These are phyloP conservation scores for Hyposoter didymator DNA, from an alignment of 2,888 invertebrate genomes.

Conservation along the genomic window DNA sequence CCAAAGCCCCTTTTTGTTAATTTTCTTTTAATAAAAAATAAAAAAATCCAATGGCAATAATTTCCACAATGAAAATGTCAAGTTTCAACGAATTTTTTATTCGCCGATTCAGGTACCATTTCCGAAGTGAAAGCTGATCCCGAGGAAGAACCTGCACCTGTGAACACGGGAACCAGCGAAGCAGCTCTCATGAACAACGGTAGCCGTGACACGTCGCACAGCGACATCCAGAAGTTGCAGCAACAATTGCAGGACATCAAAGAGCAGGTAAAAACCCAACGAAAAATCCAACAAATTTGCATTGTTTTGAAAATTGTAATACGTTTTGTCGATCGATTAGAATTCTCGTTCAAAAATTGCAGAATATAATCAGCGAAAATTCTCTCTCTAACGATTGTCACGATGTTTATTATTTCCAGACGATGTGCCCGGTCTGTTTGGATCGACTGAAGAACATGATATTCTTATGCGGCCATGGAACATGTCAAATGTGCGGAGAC, in stretches of 20 bases:
- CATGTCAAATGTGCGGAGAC: conserved; percentile 99
- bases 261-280: conserved; percentile 90
- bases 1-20: no score
- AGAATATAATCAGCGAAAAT: neutral
- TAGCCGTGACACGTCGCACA: conserved; percentile 88
- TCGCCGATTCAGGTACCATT: conserved; percentile 82
- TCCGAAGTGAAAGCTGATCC: conserved; percentile 85
- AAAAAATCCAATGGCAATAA: neutral
- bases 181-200: conserved; percentile 88
- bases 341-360: neutral
- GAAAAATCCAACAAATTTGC: neutral
- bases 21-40: no score
- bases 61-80: neutral
- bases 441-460: conserved; percentile 99
- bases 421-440: conserved; percentile 99
- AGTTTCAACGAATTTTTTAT: neutral
- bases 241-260: conserved; percentile 99
- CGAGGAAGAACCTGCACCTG: conserved; percentile 83
- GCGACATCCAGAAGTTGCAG: conserved; percentile 95
- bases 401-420: conserved; percentile 86
- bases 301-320: neutral
- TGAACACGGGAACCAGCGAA: conserved; percentile 74
- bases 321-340: neutral
- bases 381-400: neutral
- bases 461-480: conserved; percentile 98